Base-by-base conservation (phyloP, 1,140 invertebrate species). In the Sinonovacula constricta region DNA sequence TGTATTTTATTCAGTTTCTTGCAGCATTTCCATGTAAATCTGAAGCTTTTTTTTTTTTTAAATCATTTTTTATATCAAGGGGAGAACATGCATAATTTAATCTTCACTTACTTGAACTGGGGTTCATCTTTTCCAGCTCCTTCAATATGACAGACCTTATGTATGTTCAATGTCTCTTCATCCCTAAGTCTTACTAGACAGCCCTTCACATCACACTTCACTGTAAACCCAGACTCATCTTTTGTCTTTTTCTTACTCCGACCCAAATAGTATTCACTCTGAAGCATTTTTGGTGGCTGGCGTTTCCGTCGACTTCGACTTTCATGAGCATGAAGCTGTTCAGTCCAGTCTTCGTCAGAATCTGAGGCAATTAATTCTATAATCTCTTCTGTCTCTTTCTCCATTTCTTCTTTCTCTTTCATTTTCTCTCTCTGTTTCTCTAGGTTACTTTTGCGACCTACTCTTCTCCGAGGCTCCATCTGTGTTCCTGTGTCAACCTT, bases 141-240 rank as follows among this genome's bases (percentile, higher is more conserved):
- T 22, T 63, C 57, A 28, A 78, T 45, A 88, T 95, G 95, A 82
- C 94, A 95, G 66, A 92, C 92, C 2, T 90, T 82, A 81, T 93
- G 93, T 81, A 92, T 92, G 10, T 90, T 86, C 63, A 93, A 87
- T 81, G 92, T 93, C 5, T 90, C 88, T 2, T 87, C 72, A 53
- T 88, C 88, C 68, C 86, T 86, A 67, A 93, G 87, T 33, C 70
- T 62, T 33, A 69, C 57, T 24, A 22, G n/a, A 62, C 80, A 81
- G 4, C 57, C 71, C 34, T 15, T 54, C 30, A 39, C n/a, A 28
- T 65, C 49, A 57, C 72, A 76, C 33, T 24, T 54, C 30, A 57
- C 26, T 15, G 49, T 65, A 5, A 69, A 12, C 30, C 66, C 65
- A 24, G 26, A 45, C 2, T 30, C 22, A 34, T 34, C 65, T n/a